phyloP scores from a whole-genome alignment of 2,888 invertebrate genomes.

The Scotopteryx bipunctaria region DNA sequence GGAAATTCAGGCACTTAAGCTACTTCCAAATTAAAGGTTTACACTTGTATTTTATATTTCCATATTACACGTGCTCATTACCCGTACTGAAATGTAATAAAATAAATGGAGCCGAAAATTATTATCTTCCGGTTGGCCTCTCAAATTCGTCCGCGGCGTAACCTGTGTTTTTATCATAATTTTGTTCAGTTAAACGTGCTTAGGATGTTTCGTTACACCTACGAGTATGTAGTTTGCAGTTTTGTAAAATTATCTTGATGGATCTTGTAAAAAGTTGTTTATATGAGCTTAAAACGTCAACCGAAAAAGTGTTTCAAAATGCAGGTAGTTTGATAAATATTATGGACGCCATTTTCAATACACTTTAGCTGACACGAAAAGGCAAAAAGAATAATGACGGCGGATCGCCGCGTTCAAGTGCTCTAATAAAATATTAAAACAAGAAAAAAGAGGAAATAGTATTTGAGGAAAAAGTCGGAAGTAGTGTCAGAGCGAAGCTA shows the following conservation, averaged over 20 bases:
- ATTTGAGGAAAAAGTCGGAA: conserved; percentile 52
- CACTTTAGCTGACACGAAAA: conserved; percentile 25
- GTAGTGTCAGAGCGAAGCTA: conserved; percentile 60
- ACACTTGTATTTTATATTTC: conserved; percentile 4
- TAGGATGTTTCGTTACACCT: conserved; percentile 8
- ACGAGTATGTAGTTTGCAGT: neutral
- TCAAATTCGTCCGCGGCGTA: conserved; percentile 46
- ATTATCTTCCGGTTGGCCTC: conserved; percentile 49
- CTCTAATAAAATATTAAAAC: conserved; percentile 47
- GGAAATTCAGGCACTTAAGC: too few relatives aligned
- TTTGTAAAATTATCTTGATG: neutral
- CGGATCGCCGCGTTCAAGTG: conserved; percentile 28
- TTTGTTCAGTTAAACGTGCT: conserved; percentile 30
- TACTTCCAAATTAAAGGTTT: neutral
- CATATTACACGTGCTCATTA: conserved; percentile 44
- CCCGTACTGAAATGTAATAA: conserved; percentile 59
- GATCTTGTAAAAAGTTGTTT: neutral
- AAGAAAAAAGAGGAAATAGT: conserved; percentile 39
- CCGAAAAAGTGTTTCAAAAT: conserved; percentile 3
- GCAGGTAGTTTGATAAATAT: conserved; percentile 12
- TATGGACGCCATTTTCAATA: conserved; percentile 30
- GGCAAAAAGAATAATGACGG: conserved; percentile 28
- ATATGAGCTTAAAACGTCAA: neutral
- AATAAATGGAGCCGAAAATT: conserved; percentile 66
- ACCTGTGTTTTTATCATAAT: conserved; percentile 48